These are phyloP conservation scores for Triplophysa siluroides DNA, from an alignment of 2,113 vertebrate species.

Conservation along the genomic window DNA sequence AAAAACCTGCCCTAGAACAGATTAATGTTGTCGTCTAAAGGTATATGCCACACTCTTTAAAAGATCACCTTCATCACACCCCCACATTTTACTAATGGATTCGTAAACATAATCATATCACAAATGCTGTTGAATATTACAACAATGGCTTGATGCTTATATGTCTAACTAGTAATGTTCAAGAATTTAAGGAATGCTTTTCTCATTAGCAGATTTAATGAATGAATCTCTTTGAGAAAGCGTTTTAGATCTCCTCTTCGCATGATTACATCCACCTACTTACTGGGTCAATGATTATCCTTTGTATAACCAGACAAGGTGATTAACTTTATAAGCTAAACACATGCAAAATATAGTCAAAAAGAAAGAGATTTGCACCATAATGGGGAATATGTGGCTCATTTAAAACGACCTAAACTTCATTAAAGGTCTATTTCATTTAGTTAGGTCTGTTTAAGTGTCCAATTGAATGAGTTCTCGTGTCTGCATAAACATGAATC, in stretches of 20 bases:
- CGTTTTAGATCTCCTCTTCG: neutral
- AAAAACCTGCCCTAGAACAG: no score
- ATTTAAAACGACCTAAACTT: neutral
- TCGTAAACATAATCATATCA: neutral
- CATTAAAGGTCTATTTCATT: no score
- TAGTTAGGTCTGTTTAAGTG: no score
- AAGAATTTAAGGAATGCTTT: no score
- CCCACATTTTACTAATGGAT: no score
- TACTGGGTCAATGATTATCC: slow-evolving; percentile 9
- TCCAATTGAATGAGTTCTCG: no score
- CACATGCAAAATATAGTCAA: neutral
- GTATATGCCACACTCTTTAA: no score
- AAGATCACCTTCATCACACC: no score
- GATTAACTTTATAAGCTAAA: neutral
- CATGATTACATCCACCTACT: neutral
- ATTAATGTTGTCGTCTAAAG: no score
- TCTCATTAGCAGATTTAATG: neutral
- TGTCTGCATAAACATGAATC: no score
- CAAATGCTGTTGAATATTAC: neutral
- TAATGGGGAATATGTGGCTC: neutral
- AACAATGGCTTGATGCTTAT: neutral
- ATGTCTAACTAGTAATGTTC: no score
- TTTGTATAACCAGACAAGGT: neutral
- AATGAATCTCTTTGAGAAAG: neutral
- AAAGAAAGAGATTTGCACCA: neutral